Percentiles rank a stretch among this genome's conserved stretches.
These are phyloP conservation scores for Beris morrisii DNA, from an alignment of 2,888 invertebrate genomes.

Conservation along the genomic window DNA sequence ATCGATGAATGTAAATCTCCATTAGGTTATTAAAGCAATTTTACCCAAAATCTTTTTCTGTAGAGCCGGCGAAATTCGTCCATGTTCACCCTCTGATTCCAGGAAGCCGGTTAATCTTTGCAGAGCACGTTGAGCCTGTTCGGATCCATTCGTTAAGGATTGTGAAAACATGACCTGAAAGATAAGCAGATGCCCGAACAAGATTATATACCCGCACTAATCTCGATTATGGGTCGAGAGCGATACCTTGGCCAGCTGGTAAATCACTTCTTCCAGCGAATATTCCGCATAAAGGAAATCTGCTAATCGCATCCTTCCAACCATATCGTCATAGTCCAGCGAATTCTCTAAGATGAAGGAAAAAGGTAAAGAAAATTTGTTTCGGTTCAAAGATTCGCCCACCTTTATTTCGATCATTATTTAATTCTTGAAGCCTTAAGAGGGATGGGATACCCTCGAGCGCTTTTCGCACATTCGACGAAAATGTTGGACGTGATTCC, in stretches of 20 bases:
- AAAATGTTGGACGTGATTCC: conserved; percentile 42
- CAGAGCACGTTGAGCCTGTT: conserved; percentile 69
- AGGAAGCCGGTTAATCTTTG: conserved; percentile 75
- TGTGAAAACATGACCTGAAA: conserved; percentile 74
- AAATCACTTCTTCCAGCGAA: conserved; percentile 76
- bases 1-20: conserved; percentile 3
- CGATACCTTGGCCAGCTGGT: conserved; percentile 71
- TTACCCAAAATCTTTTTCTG: conserved; percentile 78
- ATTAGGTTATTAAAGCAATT: background rate
- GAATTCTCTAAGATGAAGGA: conserved; percentile 42
- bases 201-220: background rate
- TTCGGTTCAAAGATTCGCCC: background rate
- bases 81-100: conserved; percentile 72
- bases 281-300: conserved; percentile 76
- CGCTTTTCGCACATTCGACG: conserved; percentile 43
- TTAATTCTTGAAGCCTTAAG: conserved; percentile 50
- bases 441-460: conserved; percentile 51
- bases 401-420: conserved; percentile 45
- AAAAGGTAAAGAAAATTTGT: background rate
- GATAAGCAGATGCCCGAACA: conserved; percentile 2
- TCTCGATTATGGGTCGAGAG: conserved; percentile 42
- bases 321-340: conserved; percentile 67
- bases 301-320: conserved; percentile 69
- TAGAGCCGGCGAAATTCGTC: conserved; percentile 71
- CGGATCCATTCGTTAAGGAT: conserved; percentile 69